Evolutionary conservation across 2,888 invertebrate species (phyloP), one percentile per base, ranked within the genome.

Genomic region (Perdita meconis): DNA sequence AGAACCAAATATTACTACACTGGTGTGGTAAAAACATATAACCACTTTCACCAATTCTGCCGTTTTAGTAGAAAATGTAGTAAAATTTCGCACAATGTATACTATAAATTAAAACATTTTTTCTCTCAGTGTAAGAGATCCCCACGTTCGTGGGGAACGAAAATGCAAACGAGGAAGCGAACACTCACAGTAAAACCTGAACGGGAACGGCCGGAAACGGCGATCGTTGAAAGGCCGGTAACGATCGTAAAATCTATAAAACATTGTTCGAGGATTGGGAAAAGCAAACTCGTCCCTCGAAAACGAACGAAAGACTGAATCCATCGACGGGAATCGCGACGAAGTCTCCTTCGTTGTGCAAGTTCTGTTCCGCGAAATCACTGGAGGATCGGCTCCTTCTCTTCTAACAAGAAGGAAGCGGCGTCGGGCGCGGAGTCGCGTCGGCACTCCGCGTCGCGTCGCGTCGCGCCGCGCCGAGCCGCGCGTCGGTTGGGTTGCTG

Each of bases 191-290:
- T 91, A 89, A 80, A 92, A 90, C 83, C 89, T 86, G 77, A 87
- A 92, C 16, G 92, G 92, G 73, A 92, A 92, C 30, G 87, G 86
- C 22, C 88, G 86, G 19, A 80, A 79, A 10, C 89, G 86, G 13
- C 89, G 89, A 36, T 92, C 91, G 80, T 91, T 89, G 86, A 91
- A 90, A 78, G 91, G 92, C 90, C 93, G 90, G 91, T 92, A 90
- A 69, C 91, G 89, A 88, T 91, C 92, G 93, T 91, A 92, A 76
- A 92, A 92, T 89, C 92, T 87, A 81, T 92, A 92, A 87, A 87
- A 89, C 92, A 92, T 92, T 66, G 71, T 78, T 22, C 83, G 67
- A 16, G 72, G 74, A 44, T 71, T 77, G 22, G 83, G 53, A 22
- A 67, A 56, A 55, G 36, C 68, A 55, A 70, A n/a, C 74, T 71